Conservation (phyloP, 2,797 vertebrate species). For the Avahi laniger region DNA sequence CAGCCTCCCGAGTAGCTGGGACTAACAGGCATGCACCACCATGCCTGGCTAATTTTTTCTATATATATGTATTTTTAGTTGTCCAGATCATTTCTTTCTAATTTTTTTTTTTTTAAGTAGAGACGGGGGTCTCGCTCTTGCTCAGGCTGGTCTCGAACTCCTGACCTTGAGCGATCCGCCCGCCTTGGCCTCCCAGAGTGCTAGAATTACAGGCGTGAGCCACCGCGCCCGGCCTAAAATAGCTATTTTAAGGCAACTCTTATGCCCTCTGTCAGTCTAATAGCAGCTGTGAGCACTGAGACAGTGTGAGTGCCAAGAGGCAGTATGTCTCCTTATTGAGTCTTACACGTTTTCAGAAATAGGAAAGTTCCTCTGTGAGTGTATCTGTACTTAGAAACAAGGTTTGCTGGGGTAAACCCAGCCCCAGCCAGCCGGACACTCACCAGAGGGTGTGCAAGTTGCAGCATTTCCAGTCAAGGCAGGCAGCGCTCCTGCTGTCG, state of each 20-base stretch:
- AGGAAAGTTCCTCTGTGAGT: neutral
- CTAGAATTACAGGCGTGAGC: too few species aligned
- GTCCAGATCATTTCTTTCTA: too few species aligned
- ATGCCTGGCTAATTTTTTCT: too few species aligned
- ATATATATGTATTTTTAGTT: too few species aligned
- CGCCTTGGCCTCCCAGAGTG: too few species aligned
- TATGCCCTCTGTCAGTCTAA: neutral
- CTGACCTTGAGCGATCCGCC: too few species aligned
- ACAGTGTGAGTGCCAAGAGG: neutral
- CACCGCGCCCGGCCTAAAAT: neutral
- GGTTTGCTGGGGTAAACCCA: neutral
- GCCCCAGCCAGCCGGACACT: neutral
- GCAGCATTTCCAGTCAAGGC: neutral
- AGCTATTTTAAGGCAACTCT: neutral
- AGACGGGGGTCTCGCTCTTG: too few species aligned
- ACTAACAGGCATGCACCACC: too few species aligned
- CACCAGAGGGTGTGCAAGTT: neutral
- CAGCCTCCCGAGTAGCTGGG: too few species aligned
- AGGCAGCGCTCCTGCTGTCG: neutral
- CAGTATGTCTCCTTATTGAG: neutral
- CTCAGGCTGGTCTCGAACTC: too few species aligned
- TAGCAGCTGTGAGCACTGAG: neutral
- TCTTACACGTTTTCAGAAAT: slow-evolving; percentile 14
- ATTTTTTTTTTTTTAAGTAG: too few species aligned
- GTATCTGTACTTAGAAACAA: neutral